Percentiles rank a stretch among this genome's conserved stretches.
phyloP scores from a whole-genome alignment of 1,140 invertebrate species.

The Schlechtendalia chinensis region DNA sequence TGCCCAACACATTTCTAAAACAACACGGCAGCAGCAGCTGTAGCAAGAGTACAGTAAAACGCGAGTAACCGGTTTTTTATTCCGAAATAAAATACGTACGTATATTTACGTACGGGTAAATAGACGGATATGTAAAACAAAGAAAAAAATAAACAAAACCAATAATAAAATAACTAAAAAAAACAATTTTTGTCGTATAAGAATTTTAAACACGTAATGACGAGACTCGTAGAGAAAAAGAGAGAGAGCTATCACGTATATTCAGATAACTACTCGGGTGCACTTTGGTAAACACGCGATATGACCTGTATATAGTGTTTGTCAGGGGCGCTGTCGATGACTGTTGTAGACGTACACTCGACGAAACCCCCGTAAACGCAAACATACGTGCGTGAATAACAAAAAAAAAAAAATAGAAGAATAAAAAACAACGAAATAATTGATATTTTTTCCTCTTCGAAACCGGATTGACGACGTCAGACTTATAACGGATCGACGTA shows the following conservation, averaged over 20 bases:
- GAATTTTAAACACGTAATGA: too few species aligned
- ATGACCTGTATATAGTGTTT: background rate
- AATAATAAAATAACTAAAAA: background rate
- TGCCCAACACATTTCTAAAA: background rate
- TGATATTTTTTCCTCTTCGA: constrained; percentile 21
- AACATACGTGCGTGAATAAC: background rate
- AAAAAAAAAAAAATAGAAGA: background rate
- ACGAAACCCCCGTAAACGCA: background rate
- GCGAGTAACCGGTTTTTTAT: constrained; percentile 1
- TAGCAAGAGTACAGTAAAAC: background rate
- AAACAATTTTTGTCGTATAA: too few species aligned
- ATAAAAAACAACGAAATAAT: constrained; percentile 17
- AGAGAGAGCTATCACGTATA: too few species aligned
- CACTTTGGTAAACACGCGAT: too few species aligned
- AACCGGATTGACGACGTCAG: constrained; percentile 36
- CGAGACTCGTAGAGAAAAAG: too few species aligned
- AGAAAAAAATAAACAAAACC: background rate
- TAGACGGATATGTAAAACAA: background rate
- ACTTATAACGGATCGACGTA: constrained; percentile 33
- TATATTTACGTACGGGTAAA: background rate
- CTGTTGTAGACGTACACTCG: background rate
- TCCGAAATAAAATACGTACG: background rate
- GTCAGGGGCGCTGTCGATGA: background rate
- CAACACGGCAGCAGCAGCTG: background rate
- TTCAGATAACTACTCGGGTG: too few species aligned